A percentile compares a stretch with the other conserved stretches of the same genome.
Evolutionary conservation across 2,888 invertebrate genomes (phyloP).

Genomic region (Choreutis nemorana): DNA sequence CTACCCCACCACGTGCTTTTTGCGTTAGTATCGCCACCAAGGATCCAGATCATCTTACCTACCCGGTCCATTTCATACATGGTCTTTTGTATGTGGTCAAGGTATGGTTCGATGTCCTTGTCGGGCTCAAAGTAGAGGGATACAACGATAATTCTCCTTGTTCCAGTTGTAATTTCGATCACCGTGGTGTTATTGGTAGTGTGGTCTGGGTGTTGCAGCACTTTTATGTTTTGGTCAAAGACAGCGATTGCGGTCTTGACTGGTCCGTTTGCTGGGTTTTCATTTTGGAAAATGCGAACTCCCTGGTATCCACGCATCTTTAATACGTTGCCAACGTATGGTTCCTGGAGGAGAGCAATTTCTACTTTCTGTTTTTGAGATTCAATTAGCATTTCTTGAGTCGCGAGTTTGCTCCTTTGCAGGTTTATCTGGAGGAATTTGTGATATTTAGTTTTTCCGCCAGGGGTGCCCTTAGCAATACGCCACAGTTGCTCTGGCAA

Average conservation of each 20-base stretch:
- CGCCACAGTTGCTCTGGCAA: conserved; percentile 7
- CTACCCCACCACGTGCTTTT: conserved; percentile 6
- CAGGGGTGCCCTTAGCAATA: conserved; percentile 10
- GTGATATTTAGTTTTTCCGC: no score
- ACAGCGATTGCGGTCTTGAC: conserved; percentile 9
- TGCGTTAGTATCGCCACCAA: conserved; percentile 4
- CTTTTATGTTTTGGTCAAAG: conserved; percentile 1
- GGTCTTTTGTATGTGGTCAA: conserved; percentile 3
- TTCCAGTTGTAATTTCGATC: background rate
- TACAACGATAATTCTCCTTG: background rate
- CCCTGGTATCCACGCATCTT: background rate
- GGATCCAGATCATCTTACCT: background rate
- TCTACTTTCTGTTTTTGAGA: background rate
- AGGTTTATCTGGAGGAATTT: conserved; percentile 8
- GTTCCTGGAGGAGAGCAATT: conserved; percentile 8
- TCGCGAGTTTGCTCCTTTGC: conserved; percentile 8
- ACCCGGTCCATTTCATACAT: background rate
- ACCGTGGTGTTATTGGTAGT: background rate
- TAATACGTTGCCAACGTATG: conserved; percentile 6
- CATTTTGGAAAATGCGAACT: conserved; percentile 5
- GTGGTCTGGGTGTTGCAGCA: background rate
- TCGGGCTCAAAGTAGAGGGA: conserved; percentile 1
- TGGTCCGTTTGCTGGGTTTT: background rate
- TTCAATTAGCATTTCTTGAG: conserved; percentile 8
- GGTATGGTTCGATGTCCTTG: conserved; percentile 4